Percentiles rank a stretch among this genome's conserved stretches.
Conservation (phyloP, 2,113 vertebrate species). For the Tetrax tetrax region DNA sequence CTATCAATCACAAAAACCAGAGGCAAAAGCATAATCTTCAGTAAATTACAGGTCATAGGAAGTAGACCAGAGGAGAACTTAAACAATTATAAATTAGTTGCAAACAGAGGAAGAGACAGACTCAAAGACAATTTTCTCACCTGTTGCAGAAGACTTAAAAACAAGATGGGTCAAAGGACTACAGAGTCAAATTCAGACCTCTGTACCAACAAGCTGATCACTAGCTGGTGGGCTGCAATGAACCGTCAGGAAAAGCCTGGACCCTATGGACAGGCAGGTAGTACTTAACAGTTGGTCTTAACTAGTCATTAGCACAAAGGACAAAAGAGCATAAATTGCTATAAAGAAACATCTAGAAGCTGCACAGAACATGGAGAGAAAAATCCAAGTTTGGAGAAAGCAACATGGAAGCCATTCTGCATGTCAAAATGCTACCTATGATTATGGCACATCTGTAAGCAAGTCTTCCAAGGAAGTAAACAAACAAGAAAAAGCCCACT, state of each 20-base stretch:
- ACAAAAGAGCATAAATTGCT: not conserved
- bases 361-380: not conserved
- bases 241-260: not conserved
- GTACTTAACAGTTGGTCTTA: not conserved
- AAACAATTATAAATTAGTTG: not conserved
- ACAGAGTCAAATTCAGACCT: not conserved
- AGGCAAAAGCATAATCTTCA: not conserved
- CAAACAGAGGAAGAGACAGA: not conserved
- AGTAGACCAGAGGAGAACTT: not conserved
- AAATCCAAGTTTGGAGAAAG: not conserved
- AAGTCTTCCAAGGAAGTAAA: not conserved
- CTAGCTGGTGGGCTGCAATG: not conserved
- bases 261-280: not conserved
- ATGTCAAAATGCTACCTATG: not conserved
- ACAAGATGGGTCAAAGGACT: not conserved
- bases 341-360: not conserved
- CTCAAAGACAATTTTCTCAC: not conserved
- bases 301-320: not conserved
- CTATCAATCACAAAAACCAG: not conserved
- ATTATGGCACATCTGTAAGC: not conserved
- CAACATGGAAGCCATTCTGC: not conserved
- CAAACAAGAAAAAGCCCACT: not conserved
- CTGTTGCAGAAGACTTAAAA: not conserved
- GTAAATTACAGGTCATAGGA: not conserved
- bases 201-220: fast-evolving